A percentile compares a stretch with the other conserved stretches of the same genome.
These are phyloP conservation scores for Denticeps clupeoides DNA, from an alignment of 2,797 vertebrate species.

Conservation along the genomic window DNA sequence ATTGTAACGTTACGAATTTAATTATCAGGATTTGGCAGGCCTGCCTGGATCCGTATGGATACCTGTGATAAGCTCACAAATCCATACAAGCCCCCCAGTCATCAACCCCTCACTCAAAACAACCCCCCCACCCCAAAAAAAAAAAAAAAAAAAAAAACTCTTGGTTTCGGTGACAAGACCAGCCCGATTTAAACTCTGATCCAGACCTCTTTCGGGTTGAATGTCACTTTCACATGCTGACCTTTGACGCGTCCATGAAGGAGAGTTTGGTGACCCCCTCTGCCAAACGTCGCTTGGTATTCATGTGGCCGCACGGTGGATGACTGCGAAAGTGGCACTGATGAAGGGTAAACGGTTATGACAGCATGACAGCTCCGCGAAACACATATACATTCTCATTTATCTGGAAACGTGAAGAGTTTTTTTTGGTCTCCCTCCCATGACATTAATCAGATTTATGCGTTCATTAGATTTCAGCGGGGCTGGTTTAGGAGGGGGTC, in stretches of 20 bases:
- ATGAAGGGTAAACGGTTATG: background rate
- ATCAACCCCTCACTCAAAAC: too few species aligned
- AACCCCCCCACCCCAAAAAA: too few species aligned
- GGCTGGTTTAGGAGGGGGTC: background rate
- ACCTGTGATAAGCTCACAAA: conserved; percentile 14
- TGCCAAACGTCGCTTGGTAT: too few species aligned
- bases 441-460: background rate
- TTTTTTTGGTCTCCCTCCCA: background rate
- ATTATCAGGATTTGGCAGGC: conserved; percentile 16
- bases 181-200: too few species aligned
- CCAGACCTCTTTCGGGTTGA: too few species aligned
- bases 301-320: background rate
- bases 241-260: too few species aligned
- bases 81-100: background rate
- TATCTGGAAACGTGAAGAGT: background rate
- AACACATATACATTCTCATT: background rate
- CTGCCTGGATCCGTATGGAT: conserved; percentile 8
- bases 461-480: background rate
- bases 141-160: too few species aligned
- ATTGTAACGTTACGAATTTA: conserved; percentile 1
- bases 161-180: too few species aligned
- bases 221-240: too few species aligned
- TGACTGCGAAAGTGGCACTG: background rate
- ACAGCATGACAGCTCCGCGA: background rate
- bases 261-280: too few species aligned